Evolutionary conservation across 2,797 vertebrate genomes (phyloP).

Genomic region (Pipistrellus pipistrellus): DNA sequence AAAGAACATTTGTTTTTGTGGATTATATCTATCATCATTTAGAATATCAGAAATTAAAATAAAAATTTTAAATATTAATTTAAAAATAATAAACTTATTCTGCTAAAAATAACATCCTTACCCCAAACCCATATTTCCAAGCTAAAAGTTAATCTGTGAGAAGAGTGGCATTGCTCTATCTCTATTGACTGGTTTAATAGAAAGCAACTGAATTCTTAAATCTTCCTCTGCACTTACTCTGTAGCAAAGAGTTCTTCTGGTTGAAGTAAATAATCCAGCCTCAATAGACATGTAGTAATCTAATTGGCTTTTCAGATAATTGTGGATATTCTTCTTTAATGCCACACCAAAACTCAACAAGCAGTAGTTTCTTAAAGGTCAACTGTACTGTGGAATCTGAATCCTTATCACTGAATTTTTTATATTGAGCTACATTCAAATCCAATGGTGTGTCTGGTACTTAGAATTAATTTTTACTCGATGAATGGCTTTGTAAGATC

Average conservation of each 20-base stretch:
- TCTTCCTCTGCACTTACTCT: not conserved
- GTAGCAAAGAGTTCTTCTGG: not conserved
- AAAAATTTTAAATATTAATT: not conserved
- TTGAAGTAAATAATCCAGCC: not conserved
- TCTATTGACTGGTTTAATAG: not conserved
- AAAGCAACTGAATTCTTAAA: not conserved
- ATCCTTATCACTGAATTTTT: not conserved
- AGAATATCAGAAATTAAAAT: conserved; percentile 25
- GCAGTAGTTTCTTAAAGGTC: not conserved
- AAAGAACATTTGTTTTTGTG: conserved; percentile 24
- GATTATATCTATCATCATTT: not conserved
- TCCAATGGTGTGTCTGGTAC: not conserved
- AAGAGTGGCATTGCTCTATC: not conserved
- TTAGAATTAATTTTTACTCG: not conserved
- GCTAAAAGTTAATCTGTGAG: conserved; percentile 18
- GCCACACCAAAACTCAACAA: not conserved
- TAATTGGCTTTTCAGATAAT: not conserved
- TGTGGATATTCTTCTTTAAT: not conserved
- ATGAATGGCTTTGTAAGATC: not conserved
- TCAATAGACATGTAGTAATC: not conserved
- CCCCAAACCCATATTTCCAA: not conserved
- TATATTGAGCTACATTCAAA: not conserved
- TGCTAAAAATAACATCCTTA: not conserved
- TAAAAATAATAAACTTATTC: conserved; percentile 46
- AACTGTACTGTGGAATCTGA: not conserved